Evolutionary conservation across 2,113 vertebrate genomes (phyloP).

Genomic region (Vidua macroura): DNA sequence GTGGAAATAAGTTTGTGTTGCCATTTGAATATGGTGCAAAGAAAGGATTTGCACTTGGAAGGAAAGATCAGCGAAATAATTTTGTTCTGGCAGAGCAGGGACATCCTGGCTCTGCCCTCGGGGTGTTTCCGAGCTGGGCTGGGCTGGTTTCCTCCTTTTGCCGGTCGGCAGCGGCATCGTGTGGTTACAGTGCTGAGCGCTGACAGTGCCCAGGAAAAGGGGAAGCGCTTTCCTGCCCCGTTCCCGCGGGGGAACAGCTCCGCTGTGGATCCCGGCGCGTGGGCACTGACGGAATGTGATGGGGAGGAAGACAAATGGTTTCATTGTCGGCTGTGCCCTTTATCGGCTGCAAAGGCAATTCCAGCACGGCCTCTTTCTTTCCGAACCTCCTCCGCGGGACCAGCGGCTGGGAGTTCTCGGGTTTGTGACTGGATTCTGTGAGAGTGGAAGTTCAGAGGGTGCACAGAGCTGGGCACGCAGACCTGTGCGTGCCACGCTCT

Average conservation of each 20-base stretch:
- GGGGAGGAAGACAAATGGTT: rapidly evolving
- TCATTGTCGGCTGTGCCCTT: neutral
- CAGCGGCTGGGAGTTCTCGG: neutral
- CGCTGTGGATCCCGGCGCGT: rapidly evolving
- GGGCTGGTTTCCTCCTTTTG: rapidly evolving
- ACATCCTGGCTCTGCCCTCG: neutral
- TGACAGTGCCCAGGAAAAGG: rapidly evolving
- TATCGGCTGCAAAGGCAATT: neutral
- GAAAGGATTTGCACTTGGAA: neutral
- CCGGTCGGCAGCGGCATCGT: neutral
- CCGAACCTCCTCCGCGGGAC: neutral
- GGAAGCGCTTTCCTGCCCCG: rapidly evolving
- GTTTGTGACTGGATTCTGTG: no score
- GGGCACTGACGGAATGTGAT: neutral
- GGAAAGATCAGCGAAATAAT: no score
- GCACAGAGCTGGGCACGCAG: neutral
- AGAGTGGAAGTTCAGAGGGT: neutral
- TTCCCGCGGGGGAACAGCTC: neutral
- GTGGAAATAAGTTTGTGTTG: neutral
- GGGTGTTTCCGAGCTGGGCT: no score
- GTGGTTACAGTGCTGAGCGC: neutral
- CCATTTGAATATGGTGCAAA: neutral
- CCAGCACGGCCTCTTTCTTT: neutral
- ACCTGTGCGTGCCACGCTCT: neutral
- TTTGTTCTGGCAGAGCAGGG: neutral